These are phyloP conservation scores for Lymantria monacha DNA, from an alignment of 2,888 invertebrate species.

Conservation along the genomic window DNA sequence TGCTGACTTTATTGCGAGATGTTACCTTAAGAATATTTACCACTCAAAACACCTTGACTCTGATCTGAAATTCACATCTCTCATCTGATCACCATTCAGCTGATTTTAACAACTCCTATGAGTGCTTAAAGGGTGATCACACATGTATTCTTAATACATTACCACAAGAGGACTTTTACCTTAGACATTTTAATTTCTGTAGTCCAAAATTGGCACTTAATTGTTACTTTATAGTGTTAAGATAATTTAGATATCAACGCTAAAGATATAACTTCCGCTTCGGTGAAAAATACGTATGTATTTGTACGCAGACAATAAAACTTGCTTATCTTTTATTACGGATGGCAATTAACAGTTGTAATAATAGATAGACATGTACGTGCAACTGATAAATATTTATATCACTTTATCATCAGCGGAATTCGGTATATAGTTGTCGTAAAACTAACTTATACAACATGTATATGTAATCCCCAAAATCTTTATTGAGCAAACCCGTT, in stretches of 20 bases:
- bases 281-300: constrained; percentile 2
- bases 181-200: no score
- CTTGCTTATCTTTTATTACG: constrained; percentile 17
- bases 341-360: constrained; percentile 10
- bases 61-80: no score
- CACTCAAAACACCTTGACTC: no score
- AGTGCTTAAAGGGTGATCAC: no score
- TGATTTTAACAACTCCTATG: no score
- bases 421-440: neutral
- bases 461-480: constrained; percentile 14
- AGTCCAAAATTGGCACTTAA: no score
- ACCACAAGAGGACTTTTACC: no score
- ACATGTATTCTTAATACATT: no score
- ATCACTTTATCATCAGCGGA: constrained; percentile 5
- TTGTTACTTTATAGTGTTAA: constrained; percentile 8
- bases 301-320: constrained; percentile 14
- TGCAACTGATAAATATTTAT: constrained; percentile 6
- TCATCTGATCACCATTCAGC: no score
- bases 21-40: no score
- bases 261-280: constrained; percentile 17
- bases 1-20: no score
- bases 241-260: constrained; percentile 10
- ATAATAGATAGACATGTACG: constrained; percentile 1
- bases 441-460: constrained; percentile 1
- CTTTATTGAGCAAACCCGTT: constrained; percentile 51